These are phyloP conservation scores for Myiagra hebetior DNA, from an alignment of 2,113 vertebrate genomes.

Conservation along the genomic window DNA sequence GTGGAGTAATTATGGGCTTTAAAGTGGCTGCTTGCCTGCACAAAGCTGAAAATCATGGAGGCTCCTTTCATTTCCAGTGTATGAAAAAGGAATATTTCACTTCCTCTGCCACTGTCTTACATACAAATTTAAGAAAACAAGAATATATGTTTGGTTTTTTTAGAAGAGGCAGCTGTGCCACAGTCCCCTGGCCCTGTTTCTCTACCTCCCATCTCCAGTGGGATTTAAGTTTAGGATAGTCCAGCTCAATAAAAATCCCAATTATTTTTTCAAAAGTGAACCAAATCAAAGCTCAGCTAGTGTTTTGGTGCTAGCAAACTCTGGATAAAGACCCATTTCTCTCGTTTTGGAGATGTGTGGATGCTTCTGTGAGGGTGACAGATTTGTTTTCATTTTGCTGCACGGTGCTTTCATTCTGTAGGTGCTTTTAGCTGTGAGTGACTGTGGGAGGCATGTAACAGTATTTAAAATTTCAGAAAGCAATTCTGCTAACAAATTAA, in stretches of 20 bases:
- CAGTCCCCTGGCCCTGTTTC: neutral
- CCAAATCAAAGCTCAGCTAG: neutral
- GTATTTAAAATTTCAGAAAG: neutral
- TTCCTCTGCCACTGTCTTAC: neutral
- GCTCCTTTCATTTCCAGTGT: neutral
- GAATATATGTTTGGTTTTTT: neutral
- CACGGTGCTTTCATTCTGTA: neutral
- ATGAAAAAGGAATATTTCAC: neutral
- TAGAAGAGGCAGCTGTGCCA: neutral
- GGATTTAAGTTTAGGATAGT: neutral
- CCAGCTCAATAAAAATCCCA: neutral
- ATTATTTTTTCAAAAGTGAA: neutral
- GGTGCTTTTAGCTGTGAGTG: neutral
- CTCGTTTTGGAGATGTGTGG: neutral
- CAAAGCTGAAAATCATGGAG: neutral
- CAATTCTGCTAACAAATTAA: conserved; percentile 8
- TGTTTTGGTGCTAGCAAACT: neutral
- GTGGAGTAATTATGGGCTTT: neutral
- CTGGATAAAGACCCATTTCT: neutral
- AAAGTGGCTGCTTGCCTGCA: neutral
- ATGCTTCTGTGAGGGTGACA: neutral
- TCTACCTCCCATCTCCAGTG: neutral
- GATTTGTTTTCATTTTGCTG: neutral
- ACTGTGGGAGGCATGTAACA: neutral
- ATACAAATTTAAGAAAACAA: neutral